Conservation (phyloP, 2,113 vertebrate genomes). For the Thunnus thynnus region DNA sequence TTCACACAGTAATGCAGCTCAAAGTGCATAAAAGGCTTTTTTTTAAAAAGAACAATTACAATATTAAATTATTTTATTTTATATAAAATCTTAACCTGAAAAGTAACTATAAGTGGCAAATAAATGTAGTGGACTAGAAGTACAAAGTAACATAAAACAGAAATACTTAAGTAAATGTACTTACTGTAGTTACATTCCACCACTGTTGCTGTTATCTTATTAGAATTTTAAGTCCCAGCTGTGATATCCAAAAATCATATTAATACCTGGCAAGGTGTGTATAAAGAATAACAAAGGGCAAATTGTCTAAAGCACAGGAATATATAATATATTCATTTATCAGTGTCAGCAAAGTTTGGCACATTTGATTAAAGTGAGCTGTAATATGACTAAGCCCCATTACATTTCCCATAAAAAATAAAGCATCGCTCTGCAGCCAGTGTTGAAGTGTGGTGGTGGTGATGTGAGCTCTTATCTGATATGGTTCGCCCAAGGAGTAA, state of each 20-base stretch:
- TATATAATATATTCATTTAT: not conserved
- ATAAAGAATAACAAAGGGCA: not conserved
- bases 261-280: not conserved
- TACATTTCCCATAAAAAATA: not conserved
- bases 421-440: not conserved
- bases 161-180: too few species aligned
- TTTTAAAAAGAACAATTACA: too few species aligned
- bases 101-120: too few species aligned
- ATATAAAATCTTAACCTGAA: too few species aligned
- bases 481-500: too few species aligned
- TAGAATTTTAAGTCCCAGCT: not conserved
- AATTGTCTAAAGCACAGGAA: too few species aligned
- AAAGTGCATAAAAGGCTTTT: too few species aligned
- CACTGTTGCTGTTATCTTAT: not conserved
- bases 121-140: too few species aligned
- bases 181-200: too few species aligned
- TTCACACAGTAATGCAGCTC: too few species aligned
- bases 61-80: too few species aligned
- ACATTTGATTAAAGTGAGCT: conserved; percentile 8
- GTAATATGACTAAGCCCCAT: conserved; percentile 27
- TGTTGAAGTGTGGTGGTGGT: conserved; percentile 5
- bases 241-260: not conserved
- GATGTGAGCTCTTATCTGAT: conserved; percentile 3
- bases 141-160: too few species aligned
- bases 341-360: not conserved